Conservation (phyloP, 2,888 invertebrate species). For the Aphrophora alni region DNA sequence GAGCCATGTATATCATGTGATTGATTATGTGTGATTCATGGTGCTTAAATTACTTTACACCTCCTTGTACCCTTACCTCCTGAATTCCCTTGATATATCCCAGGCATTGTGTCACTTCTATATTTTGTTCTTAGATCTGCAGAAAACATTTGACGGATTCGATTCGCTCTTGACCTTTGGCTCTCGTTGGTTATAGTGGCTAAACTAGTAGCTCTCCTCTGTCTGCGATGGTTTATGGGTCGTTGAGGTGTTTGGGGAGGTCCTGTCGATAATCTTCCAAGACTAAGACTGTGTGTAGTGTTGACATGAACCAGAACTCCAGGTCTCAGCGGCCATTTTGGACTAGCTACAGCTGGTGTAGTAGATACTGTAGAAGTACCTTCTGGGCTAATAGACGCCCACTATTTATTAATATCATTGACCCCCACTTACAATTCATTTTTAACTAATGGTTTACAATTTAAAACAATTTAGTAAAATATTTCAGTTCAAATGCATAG, state of each 20-base stretch:
- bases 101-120: conserved; percentile 57
- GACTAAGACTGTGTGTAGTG: conserved; percentile 59
- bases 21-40: too few species aligned
- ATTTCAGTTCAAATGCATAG: background rate
- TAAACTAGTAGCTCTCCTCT: conserved; percentile 45
- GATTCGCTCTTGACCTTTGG: conserved; percentile 52
- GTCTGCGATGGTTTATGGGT: conserved; percentile 32
- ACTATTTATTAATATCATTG: background rate
- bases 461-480: background rate
- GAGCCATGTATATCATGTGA: too few species aligned
- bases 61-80: conserved; percentile 57
- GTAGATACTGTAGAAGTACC: conserved; percentile 28
- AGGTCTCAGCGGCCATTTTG: conserved; percentile 86
- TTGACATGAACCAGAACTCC: conserved; percentile 89
- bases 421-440: too few species aligned
- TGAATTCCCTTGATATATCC: conserved; percentile 59
- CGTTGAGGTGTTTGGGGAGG: background rate
- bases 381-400: conserved; percentile 23
- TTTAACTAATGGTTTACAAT: background rate
- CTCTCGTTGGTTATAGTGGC: conserved; percentile 49
- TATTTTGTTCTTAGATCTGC: conserved; percentile 45
- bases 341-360: conserved; percentile 60
- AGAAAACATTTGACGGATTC: conserved; percentile 54
- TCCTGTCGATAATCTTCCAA: conserved; percentile 41
- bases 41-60: too few species aligned